Evolutionary conservation across 2,888 invertebrate species (phyloP).

Genomic region (Tinea pellionella): DNA sequence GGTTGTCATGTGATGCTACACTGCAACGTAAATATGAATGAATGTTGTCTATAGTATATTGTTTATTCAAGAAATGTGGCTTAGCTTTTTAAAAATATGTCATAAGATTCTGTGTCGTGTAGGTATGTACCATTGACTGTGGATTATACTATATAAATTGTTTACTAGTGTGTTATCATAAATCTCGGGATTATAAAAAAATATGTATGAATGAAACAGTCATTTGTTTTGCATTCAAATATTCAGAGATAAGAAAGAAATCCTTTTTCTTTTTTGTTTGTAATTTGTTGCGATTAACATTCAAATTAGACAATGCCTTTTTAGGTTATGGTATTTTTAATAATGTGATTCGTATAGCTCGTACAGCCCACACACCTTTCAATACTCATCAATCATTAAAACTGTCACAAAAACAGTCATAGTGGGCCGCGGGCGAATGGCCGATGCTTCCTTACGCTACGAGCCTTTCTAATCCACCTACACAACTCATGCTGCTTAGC

Average conservation of each 20-base stretch:
- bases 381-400: conserved; percentile 51
- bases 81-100: not conserved
- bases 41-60: conserved; percentile 8
- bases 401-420: not conserved
- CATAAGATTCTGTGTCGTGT: not conserved
- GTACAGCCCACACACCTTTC: conserved; percentile 41
- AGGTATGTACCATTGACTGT: not conserved
- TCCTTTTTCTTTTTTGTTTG: not conserved
- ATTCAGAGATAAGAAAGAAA: not conserved
- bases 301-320: not conserved
- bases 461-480: conserved; percentile 10
- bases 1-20: conserved; percentile 18
- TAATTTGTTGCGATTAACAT: not conserved
- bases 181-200: not conserved
- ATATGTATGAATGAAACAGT: not conserved
- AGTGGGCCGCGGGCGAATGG: conserved; percentile 9
- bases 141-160: not conserved
- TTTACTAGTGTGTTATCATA: not conserved
- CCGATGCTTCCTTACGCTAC: not conserved
- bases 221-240: not conserved
- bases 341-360: conserved; percentile 27
- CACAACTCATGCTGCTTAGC: not conserved
- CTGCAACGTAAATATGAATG: conserved; percentile 37
- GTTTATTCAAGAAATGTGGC: not conserved
- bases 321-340: not conserved